Conservation (phyloP, 2,888 invertebrate species). For the Nephrotoma flavescens region DNA sequence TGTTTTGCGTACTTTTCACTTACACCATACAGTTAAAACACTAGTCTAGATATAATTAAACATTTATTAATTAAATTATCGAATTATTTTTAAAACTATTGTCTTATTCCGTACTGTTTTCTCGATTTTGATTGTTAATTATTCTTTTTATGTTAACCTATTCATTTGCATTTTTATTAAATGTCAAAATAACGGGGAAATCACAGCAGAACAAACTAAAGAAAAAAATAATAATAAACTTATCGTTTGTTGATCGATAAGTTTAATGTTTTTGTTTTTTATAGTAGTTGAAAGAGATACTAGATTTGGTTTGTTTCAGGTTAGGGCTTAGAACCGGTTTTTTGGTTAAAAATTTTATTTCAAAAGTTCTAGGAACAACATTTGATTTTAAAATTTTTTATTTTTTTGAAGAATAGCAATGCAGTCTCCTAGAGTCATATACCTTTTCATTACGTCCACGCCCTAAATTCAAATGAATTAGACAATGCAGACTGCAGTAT, state of each 20-base stretch:
- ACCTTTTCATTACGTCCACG: too few species aligned
- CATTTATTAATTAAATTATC: neutral
- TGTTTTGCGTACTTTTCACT: neutral
- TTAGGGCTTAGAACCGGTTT: too few species aligned
- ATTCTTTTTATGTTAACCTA: neutral
- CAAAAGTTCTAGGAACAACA: too few species aligned
- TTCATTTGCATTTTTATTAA: neutral
- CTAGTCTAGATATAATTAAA: neutral
- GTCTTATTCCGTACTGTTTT: neutral
- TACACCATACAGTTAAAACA: neutral
- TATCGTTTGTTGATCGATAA: neutral
- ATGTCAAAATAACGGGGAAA: neutral
- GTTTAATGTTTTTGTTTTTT: neutral
- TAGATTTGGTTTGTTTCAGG: neutral
- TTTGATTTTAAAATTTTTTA: too few species aligned
- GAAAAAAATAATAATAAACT: neutral
- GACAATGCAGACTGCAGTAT: too few species aligned
- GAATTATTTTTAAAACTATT: neutral
- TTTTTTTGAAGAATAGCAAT: too few species aligned
- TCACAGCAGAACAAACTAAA: neutral
- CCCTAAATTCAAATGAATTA: too few species aligned
- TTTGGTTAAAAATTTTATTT: too few species aligned
- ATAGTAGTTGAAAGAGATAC: neutral
- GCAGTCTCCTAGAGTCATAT: too few species aligned
- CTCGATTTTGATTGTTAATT: neutral